Conservation (phyloP, 2,113 vertebrate genomes). For the Myrmecophaga tridactyla region DNA sequence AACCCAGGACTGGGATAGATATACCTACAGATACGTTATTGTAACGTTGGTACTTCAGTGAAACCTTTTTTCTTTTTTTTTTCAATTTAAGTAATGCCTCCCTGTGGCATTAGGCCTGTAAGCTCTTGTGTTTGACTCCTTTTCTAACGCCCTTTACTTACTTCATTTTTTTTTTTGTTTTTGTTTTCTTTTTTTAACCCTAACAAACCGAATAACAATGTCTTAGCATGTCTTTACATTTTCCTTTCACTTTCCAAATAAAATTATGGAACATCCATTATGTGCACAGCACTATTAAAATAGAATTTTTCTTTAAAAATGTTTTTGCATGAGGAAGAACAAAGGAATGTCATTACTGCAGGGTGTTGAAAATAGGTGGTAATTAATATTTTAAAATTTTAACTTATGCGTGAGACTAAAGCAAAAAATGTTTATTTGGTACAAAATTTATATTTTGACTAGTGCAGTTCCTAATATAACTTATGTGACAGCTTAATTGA, state of each 20-base stretch:
- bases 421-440: no score
- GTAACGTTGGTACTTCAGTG: no score
- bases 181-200: background rate
- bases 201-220: background rate
- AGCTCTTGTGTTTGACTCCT: background rate
- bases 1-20: background rate
- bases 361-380: no score
- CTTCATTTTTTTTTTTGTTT: background rate
- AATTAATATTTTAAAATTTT: no score
- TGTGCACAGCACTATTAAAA: constrained; percentile 10
- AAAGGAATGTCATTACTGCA: no score
- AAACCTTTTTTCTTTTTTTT: background rate
- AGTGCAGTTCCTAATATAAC: no score
- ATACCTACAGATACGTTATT: background rate
- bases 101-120: background rate
- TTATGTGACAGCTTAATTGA: no score
- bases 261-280: constrained; percentile 43
- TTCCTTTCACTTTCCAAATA: constrained; percentile 37
- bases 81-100: background rate
- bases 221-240: constrained; percentile 40
- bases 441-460: no score
- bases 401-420: no score
- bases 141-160: constrained; percentile 2
- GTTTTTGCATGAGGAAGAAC: no score
- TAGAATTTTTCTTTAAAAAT: no score